A percentile compares a stretch with the other conserved stretches of the same genome.
phyloP scores from a whole-genome alignment of 2,113 vertebrate species.

The Chlorodrepanis virens region DNA sequence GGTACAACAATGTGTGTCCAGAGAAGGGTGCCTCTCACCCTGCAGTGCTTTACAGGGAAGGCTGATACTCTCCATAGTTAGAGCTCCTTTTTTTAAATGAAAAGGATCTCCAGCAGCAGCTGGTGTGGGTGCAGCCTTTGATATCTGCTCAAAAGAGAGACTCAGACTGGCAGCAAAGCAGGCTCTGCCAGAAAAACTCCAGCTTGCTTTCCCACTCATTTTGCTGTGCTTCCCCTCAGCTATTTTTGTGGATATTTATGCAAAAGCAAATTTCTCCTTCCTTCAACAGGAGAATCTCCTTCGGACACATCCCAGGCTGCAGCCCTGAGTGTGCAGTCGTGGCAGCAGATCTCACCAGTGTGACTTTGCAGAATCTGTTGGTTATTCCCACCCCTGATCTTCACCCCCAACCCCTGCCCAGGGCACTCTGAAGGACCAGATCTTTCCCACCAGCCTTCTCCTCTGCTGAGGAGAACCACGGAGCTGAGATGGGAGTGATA shows the following conservation, averaged over 20 bases:
- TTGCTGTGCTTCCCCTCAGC: background rate
- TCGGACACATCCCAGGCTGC: background rate
- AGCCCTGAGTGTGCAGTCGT: background rate
- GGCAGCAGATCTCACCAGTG: fast-evolving
- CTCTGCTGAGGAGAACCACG: fast-evolving
- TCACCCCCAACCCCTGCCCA: background rate
- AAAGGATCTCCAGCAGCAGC: background rate
- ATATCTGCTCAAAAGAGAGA: background rate
- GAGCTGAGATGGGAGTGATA: background rate
- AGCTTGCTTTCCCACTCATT: background rate
- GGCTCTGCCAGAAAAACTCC: background rate
- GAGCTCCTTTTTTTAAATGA: background rate
- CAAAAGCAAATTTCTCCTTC: background rate
- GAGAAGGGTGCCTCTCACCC: background rate
- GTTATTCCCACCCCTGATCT: background rate
- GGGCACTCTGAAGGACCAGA: background rate
- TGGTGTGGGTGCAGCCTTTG: background rate
- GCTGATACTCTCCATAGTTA: background rate
- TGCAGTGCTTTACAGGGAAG: background rate
- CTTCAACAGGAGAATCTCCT: background rate
- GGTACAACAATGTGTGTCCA: fast-evolving
- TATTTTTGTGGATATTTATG: background rate
- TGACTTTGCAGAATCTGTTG: background rate
- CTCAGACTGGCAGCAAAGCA: background rate
- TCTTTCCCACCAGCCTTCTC: background rate